Evolutionary conservation across 35 echinoderm and acorn worm species (phyloP).

Genomic region (Eucidaris tribuloides): DNA sequence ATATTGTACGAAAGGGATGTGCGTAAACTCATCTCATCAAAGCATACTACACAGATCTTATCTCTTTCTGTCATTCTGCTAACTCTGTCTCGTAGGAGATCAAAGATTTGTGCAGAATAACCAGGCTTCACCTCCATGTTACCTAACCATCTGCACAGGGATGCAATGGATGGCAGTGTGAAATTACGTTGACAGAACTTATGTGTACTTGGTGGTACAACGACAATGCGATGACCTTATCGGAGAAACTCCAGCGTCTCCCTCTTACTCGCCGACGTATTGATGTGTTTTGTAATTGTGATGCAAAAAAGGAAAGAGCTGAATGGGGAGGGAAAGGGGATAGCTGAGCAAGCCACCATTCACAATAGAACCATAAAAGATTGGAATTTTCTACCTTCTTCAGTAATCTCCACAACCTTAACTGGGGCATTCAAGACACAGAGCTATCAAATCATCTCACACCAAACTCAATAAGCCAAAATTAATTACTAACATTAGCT

Average conservation of each 20-base stretch:
- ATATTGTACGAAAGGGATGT: conserved; percentile 27
- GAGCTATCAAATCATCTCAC: no score
- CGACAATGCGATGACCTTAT: conserved; percentile 33
- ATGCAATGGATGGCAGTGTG: conserved; percentile 21
- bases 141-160: conserved; percentile 31
- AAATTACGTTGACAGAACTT: conserved; percentile 9
- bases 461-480: no score
- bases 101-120: neutral
- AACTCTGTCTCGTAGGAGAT: conserved; percentile 27
- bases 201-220: conserved; percentile 42
- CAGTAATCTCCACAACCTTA: no score
- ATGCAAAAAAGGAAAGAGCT: conserved; percentile 33
- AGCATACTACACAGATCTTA: conserved; percentile 21
- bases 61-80: conserved; percentile 32
- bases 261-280: neutral
- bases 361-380: no score
- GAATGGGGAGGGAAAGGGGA: no score
- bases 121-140: conserved; percentile 15
- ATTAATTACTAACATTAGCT: no score
- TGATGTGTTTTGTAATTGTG: conserved; percentile 29
- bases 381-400: no score
- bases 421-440: no score
- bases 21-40: conserved; percentile 39
- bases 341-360: no score
- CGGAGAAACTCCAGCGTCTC: conserved; percentile 15